Percentiles rank a stretch among this genome's conserved stretches.
These are phyloP conservation scores for Potorous gilbertii DNA, from an alignment of 2,797 vertebrate species.

Conservation along the genomic window DNA sequence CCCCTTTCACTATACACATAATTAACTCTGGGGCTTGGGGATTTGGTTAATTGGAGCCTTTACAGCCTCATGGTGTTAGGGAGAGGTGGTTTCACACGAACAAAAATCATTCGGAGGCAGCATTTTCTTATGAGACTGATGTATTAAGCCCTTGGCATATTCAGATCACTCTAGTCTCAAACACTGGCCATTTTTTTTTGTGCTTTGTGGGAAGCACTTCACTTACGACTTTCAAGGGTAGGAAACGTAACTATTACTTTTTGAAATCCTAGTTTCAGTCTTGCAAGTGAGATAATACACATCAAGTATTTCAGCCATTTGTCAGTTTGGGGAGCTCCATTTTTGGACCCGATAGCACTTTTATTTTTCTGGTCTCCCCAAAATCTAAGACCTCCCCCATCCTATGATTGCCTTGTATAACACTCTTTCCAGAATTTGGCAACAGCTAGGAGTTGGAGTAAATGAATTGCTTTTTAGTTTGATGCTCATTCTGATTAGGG, in stretches of 20 bases:
- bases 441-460: not conserved
- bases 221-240: not conserved
- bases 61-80: conserved; percentile 58
- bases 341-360: not conserved
- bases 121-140: conserved; percentile 30
- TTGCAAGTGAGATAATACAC: not conserved
- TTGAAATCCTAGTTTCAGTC: not conserved
- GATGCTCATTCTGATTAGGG: not conserved
- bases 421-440: not conserved
- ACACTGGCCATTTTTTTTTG: not conserved
- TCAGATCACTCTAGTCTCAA: not conserved
- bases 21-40: conserved; percentile 65
- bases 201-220: not conserved
- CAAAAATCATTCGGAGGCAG: not conserved
- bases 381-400: not conserved
- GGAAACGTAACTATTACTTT: not conserved
- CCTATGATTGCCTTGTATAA: not conserved
- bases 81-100: conserved; percentile 45
- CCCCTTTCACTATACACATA: conserved; percentile 50
- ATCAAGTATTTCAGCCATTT: not conserved
- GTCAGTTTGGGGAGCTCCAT: not conserved
- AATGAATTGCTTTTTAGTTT: not conserved
- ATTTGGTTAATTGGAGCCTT: conserved; percentile 64
- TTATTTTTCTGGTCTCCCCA: not conserved
- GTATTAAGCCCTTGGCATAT: not conserved